Conservation (phyloP, 2,888 invertebrate species). For the Melanotus villosus region DNA sequence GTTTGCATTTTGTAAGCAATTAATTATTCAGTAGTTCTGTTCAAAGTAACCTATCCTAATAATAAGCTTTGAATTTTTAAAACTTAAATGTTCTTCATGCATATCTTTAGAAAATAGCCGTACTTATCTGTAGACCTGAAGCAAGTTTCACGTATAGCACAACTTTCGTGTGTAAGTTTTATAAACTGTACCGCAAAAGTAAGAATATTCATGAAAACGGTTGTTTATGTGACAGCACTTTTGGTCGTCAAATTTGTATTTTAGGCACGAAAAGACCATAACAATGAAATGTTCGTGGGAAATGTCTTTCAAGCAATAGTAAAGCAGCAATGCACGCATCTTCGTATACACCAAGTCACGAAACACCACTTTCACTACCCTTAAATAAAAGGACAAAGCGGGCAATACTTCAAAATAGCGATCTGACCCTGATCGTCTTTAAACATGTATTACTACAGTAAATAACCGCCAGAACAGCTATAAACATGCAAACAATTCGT, state of each 20-base stretch:
- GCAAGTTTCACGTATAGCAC: neutral
- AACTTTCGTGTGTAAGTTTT: constrained; percentile 36
- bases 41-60: too few relatives aligned
- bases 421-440: constrained; percentile 12
- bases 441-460: constrained; percentile 7
- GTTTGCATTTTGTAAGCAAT: too few relatives aligned
- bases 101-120: too few relatives aligned
- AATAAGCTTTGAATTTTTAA: too few relatives aligned
- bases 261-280: constrained; percentile 45
- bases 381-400: constrained; percentile 27
- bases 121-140: neutral
- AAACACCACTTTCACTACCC: constrained; percentile 22
- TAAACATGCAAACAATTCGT: constrained; percentile 25
- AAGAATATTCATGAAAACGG: constrained; percentile 44
- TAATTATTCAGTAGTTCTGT: too few relatives aligned
- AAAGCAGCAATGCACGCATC: constrained; percentile 42
- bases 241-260: constrained; percentile 45
- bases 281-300: constrained; percentile 45
- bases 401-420: constrained; percentile 14
- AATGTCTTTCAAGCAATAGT: constrained; percentile 38
- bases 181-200: constrained; percentile 35
- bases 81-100: too few relatives aligned
- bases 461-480: constrained; percentile 7
- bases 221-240: constrained; percentile 47
- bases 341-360: constrained; percentile 33